phyloP scores from a whole-genome alignment of 2,888 invertebrate species.

The Diaprepes abbreviatus region DNA sequence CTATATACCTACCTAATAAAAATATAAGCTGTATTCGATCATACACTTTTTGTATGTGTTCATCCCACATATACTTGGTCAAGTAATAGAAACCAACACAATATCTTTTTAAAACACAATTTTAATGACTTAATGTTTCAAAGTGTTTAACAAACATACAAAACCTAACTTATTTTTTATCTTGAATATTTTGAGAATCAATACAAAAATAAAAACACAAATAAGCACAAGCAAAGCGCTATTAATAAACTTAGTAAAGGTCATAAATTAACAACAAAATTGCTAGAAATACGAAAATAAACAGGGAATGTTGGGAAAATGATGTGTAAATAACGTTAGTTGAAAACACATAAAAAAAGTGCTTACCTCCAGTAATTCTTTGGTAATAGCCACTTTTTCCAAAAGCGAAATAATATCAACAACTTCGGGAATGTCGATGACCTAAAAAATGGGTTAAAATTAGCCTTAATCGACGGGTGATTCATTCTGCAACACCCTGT shows the following conservation, averaged over 20 bases:
- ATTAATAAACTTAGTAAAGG: conserved; percentile 31
- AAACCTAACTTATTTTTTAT: not conserved
- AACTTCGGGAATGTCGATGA: conserved; percentile 94
- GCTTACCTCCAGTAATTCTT: conserved; percentile 89
- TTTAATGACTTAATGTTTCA: conserved; percentile 7
- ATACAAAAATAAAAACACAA: conserved; percentile 30
- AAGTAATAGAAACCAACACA: no score
- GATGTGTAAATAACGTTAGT: not conserved
- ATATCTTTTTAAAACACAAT: conserved; percentile 14
- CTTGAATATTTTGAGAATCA: conserved; percentile 8
- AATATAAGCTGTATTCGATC: no score
- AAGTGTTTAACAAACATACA: conserved; percentile 15
- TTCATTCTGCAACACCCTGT: conserved; percentile 52
- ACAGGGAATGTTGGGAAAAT: conserved; percentile 3
- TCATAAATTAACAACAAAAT: conserved; percentile 12
- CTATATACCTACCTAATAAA: no score
- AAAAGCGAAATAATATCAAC: conserved; percentile 92
- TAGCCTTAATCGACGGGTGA: conserved; percentile 33
- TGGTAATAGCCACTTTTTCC: conserved; percentile 92
- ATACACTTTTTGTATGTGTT: no score
- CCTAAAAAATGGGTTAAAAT: conserved; percentile 73
- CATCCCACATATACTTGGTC: no score
- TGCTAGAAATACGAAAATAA: not conserved
- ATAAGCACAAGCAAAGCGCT: conserved; percentile 20
- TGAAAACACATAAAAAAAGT: conserved; percentile 6